Evolutionary conservation across 2,888 invertebrate genomes (phyloP).

Genomic region (Parnassius apollo): DNA sequence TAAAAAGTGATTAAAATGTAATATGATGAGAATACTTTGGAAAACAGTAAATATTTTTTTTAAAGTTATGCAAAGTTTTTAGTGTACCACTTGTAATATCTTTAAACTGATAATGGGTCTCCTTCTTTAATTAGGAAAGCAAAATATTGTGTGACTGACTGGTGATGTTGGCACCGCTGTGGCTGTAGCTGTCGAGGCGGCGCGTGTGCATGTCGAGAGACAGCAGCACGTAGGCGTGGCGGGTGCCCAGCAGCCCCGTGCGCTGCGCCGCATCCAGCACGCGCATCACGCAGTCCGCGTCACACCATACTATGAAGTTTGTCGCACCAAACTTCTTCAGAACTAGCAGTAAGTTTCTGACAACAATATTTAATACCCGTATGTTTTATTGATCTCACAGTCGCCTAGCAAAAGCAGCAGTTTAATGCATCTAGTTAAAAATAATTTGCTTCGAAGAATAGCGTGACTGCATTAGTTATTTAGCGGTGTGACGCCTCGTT

Average conservation of each 20-base stretch:
- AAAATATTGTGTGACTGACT: constrained; percentile 34
- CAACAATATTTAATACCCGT: not conserved
- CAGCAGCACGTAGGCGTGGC: constrained; percentile 59
- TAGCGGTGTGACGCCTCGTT: not conserved
- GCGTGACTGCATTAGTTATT: not conserved
- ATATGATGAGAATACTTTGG: too few relatives aligned
- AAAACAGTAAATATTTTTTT: too few relatives aligned
- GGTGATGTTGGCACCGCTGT: constrained; percentile 70
- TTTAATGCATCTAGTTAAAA: not conserved
- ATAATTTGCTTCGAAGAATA: not conserved
- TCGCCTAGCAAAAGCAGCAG: not conserved
- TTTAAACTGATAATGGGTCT: too few relatives aligned
- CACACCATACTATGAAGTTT: constrained; percentile 61
- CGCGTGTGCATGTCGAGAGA: constrained; percentile 61
- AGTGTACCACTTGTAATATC: too few relatives aligned
- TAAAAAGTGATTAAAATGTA: too few relatives aligned
- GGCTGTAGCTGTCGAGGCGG: constrained; percentile 53
- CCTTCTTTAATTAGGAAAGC: too few relatives aligned
- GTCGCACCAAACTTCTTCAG: constrained; percentile 58
- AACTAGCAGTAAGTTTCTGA: constrained; percentile 56
- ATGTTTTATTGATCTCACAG: not conserved
- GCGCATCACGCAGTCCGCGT: constrained; percentile 51
- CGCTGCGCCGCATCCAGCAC: constrained; percentile 70
- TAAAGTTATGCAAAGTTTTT: too few relatives aligned
- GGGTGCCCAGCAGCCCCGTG: constrained; percentile 62